These are phyloP conservation scores for Octopus bimaculoides DNA, from an alignment of 1,140 invertebrate species.

Conservation along the genomic window DNA sequence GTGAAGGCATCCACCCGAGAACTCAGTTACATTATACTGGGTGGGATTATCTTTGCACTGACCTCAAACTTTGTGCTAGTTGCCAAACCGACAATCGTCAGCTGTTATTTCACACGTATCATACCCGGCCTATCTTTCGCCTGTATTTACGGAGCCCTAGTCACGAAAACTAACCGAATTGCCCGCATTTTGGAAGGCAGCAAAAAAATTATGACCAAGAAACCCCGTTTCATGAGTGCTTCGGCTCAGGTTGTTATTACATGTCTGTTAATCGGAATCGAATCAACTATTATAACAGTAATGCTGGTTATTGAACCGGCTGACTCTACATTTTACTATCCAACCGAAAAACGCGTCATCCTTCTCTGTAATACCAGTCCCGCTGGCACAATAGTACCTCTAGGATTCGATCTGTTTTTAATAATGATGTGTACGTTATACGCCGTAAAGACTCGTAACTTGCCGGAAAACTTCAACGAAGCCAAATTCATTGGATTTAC, in stretches of 20 bases:
- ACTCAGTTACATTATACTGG: constrained; percentile 74
- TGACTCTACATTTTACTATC: constrained; percentile 64
- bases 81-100: constrained; percentile 67
- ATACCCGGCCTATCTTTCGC: constrained; percentile 77
- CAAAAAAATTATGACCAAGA: constrained; percentile 76
- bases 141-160: constrained; percentile 78
- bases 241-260: constrained; percentile 70
- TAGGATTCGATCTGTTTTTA: constrained; percentile 77
- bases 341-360: constrained; percentile 48
- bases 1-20: constrained; percentile 77
- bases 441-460: constrained; percentile 80
- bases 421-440: constrained; percentile 79
- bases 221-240: constrained; percentile 68
- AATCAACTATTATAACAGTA: constrained; percentile 68
- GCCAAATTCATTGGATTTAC: constrained; percentile 65
- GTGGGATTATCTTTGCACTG: constrained; percentile 66
- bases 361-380: constrained; percentile 72
- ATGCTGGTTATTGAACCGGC: constrained; percentile 73
- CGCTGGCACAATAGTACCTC: constrained; percentile 72
- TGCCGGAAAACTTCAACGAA: constrained; percentile 83
- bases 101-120: constrained; percentile 70
- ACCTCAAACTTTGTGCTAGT: constrained; percentile 70
- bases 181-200: constrained; percentile 79
- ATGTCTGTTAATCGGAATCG: constrained; percentile 68
- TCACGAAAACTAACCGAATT: constrained; percentile 85